phyloP scores from a whole-genome alignment of 2,113 vertebrate species.

The Oncorhynchus kisutch region DNA sequence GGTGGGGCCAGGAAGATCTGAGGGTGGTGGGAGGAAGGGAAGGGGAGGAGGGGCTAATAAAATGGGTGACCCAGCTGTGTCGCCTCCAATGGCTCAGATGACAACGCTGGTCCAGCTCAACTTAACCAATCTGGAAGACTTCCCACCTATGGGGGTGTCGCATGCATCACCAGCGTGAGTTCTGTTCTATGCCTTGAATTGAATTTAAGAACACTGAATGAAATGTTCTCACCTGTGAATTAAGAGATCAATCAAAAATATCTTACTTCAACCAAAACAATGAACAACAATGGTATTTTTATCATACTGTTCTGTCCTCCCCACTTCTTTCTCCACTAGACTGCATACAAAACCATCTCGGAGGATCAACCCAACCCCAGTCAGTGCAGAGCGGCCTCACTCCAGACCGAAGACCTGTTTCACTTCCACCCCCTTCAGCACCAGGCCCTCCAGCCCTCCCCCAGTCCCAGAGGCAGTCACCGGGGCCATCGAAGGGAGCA shows the following conservation, averaged over 20 bases:
- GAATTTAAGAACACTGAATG: too few species aligned
- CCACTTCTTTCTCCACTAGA: conserved; percentile 59
- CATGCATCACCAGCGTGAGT: conserved; percentile 77
- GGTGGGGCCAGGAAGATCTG: conserved; percentile 52
- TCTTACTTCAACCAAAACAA: too few species aligned
- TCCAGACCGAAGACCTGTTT: conserved; percentile 96
- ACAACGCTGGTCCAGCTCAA: conserved; percentile 75
- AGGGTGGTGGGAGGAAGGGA: conserved; percentile 54
- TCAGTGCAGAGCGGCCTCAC: conserved; percentile 85
- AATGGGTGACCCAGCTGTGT: conserved; percentile 57
- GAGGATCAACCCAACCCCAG: conserved; percentile 95
- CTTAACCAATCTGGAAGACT: conserved; percentile 93
- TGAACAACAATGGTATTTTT: too few species aligned
- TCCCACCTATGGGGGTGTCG: conserved; percentile 86
- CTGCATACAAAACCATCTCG: conserved; percentile 84
- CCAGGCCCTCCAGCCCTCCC: conserved; percentile 65
- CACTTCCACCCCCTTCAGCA: conserved; percentile 88
- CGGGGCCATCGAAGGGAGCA: conserved; percentile 13
- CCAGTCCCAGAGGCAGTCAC: conserved; percentile 65
- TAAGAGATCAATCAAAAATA: too few species aligned
- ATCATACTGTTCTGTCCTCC: background rate
- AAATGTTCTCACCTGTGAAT: too few species aligned
- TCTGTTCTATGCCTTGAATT: too few species aligned
- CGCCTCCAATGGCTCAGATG: conserved; percentile 42
- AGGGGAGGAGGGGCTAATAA: conserved; percentile 53